Evolutionary conservation across 2,888 invertebrate species (phyloP).

Genomic region (Gortyna flavago): DNA sequence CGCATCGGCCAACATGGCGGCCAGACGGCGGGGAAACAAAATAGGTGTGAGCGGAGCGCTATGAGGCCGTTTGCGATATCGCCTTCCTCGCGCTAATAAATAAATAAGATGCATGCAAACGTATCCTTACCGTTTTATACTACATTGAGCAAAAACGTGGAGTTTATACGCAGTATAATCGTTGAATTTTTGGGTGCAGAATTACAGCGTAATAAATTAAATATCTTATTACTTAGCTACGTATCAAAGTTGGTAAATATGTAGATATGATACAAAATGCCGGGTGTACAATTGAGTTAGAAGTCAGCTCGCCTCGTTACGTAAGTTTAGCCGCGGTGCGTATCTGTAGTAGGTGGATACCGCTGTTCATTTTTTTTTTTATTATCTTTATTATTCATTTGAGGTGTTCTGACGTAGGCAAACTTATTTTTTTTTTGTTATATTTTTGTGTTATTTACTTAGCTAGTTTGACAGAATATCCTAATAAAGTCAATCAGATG

Average conservation of each 20-base stretch:
- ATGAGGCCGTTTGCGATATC: conserved; percentile 80
- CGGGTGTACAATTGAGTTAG: conserved; percentile 63
- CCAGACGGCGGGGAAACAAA: conserved; percentile 78
- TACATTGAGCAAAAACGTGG: conserved; percentile 19
- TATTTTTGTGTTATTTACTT: conserved; percentile 26
- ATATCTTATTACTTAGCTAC: conserved; percentile 12
- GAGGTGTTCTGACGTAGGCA: conserved; percentile 39
- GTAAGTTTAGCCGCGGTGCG: conserved; percentile 60
- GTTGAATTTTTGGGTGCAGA: conserved; percentile 25
- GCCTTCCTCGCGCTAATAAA: conserved; percentile 84
- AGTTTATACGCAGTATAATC: conserved; percentile 26
- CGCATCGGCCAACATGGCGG: conserved; percentile 84
- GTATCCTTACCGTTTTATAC: conserved; percentile 53
- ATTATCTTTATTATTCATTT: conserved; percentile 56
- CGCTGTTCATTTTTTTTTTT: conserved; percentile 39
- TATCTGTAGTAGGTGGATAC: conserved; percentile 56
- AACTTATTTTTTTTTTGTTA: conserved; percentile 40
- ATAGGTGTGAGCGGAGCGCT: conserved; percentile 80
- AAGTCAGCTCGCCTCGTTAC: conserved; percentile 54
- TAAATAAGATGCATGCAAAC: conserved; percentile 82
- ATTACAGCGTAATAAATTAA: conserved; percentile 32
- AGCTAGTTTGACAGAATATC: conserved; percentile 20
- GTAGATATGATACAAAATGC: conserved; percentile 64
- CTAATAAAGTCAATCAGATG: conserved; percentile 5
- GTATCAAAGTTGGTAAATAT: conserved; percentile 57